phyloP scores from a whole-genome alignment of 2,113 vertebrate genomes.

The Corythoichthys intestinalis region DNA sequence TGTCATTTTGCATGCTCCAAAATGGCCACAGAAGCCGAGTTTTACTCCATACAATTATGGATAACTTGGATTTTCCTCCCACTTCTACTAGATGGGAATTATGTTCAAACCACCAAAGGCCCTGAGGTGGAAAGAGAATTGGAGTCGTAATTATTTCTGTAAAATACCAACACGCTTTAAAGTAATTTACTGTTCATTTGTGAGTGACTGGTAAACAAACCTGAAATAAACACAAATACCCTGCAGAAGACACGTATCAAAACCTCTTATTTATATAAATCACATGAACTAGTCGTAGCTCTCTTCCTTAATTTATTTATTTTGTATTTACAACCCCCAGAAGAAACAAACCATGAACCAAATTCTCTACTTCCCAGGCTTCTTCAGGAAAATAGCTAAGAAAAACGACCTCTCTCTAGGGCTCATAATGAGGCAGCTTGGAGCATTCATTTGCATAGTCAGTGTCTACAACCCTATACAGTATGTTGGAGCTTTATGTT shows the following conservation, averaged over 20 bases:
- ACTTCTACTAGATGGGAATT: constrained; percentile 23
- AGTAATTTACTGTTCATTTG: constrained; percentile 51
- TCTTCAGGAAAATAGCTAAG: constrained; percentile 60
- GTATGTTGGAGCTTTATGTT: constrained; percentile 58
- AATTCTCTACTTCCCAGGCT: constrained; percentile 43
- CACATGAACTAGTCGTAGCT: constrained; percentile 21
- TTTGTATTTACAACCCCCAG: constrained; percentile 22
- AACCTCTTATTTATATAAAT: constrained; percentile 35
- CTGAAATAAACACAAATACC: constrained; percentile 33
- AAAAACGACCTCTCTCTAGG: constrained; percentile 60
- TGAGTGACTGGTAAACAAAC: constrained; percentile 25
- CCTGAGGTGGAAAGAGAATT: constrained; percentile 40
- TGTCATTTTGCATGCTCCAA: constrained; percentile 49
- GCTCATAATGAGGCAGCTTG: constrained; percentile 67
- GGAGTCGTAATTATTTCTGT: constrained; percentile 48
- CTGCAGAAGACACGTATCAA: constrained; percentile 20
- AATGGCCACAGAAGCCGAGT: constrained; percentile 35
- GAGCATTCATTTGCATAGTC: constrained; percentile 70
- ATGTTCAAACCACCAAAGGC: constrained; percentile 29
- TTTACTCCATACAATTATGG: constrained; percentile 55
- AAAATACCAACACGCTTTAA: constrained; percentile 44
- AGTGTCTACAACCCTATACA: constrained; percentile 48
- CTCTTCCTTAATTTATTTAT: constrained; percentile 34
- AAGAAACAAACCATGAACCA: constrained; percentile 26
- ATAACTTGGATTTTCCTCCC: constrained; percentile 31